Evolutionary conservation across 1,140 invertebrate species (phyloP).

Genomic region (Anagrus nilaparvatae): DNA sequence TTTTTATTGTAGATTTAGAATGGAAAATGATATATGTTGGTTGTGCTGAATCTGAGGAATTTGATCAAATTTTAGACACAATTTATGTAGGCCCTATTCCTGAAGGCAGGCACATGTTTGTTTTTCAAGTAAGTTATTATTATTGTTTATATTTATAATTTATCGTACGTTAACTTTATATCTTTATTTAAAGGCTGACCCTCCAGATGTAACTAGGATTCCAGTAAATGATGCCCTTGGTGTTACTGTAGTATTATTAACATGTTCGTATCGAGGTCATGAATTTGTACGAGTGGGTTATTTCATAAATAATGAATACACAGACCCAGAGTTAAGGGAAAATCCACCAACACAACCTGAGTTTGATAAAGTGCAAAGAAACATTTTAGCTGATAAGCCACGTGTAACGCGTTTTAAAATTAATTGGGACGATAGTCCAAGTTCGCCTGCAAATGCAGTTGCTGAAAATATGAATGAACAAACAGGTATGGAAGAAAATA

Average conservation of each 20-base stretch:
- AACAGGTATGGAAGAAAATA: slow-evolving; percentile 29
- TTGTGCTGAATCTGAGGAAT: slow-evolving; percentile 92
- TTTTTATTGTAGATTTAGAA: slow-evolving; percentile 71
- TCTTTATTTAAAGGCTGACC: slow-evolving; percentile 65
- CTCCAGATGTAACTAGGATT: slow-evolving; percentile 87
- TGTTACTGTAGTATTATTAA: slow-evolving; percentile 92
- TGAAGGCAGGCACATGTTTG: slow-evolving; percentile 94
- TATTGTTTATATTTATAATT: slow-evolving; percentile 5
- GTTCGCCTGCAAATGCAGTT: slow-evolving; percentile 26
- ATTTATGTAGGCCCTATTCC: slow-evolving; percentile 96
- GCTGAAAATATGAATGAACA: slow-evolving; percentile 32
- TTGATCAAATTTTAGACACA: slow-evolving; percentile 91
- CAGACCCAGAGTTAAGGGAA: slow-evolving; percentile 84
- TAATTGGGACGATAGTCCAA: slow-evolving; percentile 81
- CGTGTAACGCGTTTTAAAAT: slow-evolving; percentile 95
- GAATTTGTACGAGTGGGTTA: slow-evolving; percentile 98
- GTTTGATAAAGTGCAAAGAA: slow-evolving; percentile 90
- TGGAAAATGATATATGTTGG: slow-evolving; percentile 99
- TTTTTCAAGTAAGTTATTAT: slow-evolving; percentile 65
- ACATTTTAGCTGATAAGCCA: slow-evolving; percentile 89
- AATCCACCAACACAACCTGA: slow-evolving; percentile 86
- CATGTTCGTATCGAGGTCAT: slow-evolving; percentile 84
- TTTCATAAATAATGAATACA: slow-evolving; percentile 98
- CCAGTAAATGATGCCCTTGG: slow-evolving; percentile 92
- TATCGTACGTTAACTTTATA: background rate